A percentile compares a stretch with the other conserved stretches of the same genome.
Evolutionary conservation across 2,888 invertebrate genomes (phyloP).

Genomic region (Xestia sexstrigata): DNA sequence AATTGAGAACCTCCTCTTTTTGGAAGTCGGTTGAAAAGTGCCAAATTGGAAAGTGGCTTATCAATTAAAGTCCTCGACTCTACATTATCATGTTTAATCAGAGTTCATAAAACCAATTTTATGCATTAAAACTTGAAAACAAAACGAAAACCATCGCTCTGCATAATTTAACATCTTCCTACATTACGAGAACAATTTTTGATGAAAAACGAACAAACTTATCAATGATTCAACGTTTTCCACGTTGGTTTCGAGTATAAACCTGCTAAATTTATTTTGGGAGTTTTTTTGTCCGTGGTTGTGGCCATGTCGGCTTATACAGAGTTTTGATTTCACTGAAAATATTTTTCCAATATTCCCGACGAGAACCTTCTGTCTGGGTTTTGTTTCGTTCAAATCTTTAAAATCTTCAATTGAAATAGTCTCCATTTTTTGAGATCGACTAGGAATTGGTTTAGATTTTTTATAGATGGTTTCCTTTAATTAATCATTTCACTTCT

Average conservation of each 20-base stretch:
- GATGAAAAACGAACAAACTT: conserved; percentile 22
- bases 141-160: conserved; percentile 9
- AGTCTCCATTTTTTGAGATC: background rate
- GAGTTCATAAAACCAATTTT: background rate
- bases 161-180: conserved; percentile 30
- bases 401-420: background rate
- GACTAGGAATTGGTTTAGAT: background rate
- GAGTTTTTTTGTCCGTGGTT: background rate
- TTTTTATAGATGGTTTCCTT: background rate
- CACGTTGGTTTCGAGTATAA: conserved; percentile 4
- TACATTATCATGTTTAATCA: background rate
- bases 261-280: conserved; percentile 13
- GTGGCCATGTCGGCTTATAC: conserved; percentile 9
- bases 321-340: conserved; percentile 35
- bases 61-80: no score
- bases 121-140: background rate
- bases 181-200: conserved; percentile 25
- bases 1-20: no score
- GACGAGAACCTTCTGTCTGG: background rate
- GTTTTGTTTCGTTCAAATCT: conserved; percentile 9
- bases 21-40: no score
- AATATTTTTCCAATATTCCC: conserved; percentile 17
- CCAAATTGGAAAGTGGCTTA: no score
- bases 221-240: conserved; percentile 42
- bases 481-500: no score